Base-by-base conservation (phyloP, 2,797 vertebrate species). In the Erpetoichthys calabaricus region DNA sequence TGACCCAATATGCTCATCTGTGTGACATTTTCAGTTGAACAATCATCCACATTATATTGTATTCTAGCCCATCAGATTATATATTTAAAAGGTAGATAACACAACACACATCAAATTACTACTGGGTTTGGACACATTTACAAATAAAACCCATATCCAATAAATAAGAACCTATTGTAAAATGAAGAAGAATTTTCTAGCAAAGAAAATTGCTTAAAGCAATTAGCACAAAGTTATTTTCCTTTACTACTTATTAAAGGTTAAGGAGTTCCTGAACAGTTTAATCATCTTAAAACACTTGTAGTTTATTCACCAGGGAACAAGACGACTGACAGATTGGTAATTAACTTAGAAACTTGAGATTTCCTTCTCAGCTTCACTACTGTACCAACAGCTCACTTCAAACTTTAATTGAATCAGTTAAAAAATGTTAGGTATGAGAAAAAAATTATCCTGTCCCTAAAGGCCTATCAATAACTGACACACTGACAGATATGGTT, bases 141-240 rank as follows among this genome's bases (percentile, higher is more conserved):
- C 46, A 10, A 9, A 44, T 8, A 44, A 60, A 47, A 42, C 25
- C 10, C 7, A 56, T 49, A 59, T 64, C 59, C 57, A 49, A 47
- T 53, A 41, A 61, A 59, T 61, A 61, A 45, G 56, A 55, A 47
- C 53, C 63, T 25, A 64, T 55, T 54, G 43, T 5, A 51, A 61
- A 60, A 64, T 62, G 62, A 65, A 63, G 51, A 60, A 61, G 45
- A 45, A 47, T 59, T 64, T 59, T 54, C 8, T 53, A 55, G 55
- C 53, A 45, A 60, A 9, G 51, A 57, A 57, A 45, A 57, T 57
- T 45, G 42, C 62, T 60, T 57, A 55, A 62, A 62, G 55, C 63
- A 53, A 65, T 65, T 65, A 62, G 51, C 56, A 55, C 47, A 45
- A 46, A 65, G 51, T 57, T 65, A 61, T 62, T 59, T 54, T 62